Evolutionary conservation across 1,140 invertebrate species (phyloP).

Genomic region (Lepidotrigona ventralis): DNA sequence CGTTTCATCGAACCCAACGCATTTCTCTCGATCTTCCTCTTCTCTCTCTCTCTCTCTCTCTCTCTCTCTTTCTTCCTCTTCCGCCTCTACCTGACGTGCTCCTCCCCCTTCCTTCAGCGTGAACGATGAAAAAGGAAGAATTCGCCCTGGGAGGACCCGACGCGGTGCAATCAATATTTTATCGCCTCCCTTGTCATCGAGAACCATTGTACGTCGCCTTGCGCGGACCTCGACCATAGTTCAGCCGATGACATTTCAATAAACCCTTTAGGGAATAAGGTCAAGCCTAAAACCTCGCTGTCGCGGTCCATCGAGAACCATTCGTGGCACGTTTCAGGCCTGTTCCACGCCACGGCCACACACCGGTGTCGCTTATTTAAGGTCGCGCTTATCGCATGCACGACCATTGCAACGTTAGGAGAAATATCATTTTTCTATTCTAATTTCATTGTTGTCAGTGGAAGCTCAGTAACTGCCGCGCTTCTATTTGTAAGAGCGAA

Average conservation of each 20-base stretch:
- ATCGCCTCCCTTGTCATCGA: conserved; percentile 57
- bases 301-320: neutral
- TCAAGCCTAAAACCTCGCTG: neutral
- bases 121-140: conserved; percentile 61
- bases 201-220: conserved; percentile 37
- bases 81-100: neutral
- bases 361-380: neutral
- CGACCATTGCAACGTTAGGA: neutral
- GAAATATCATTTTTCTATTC: conserved; percentile 3
- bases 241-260: conserved; percentile 71
- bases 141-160: conserved; percentile 44
- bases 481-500: neutral
- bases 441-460: neutral
- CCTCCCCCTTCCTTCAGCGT: neutral
- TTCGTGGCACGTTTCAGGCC: neutral
- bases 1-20: conserved; percentile 56
- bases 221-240: conserved; percentile 55
- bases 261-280: conserved; percentile 53
- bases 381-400: neutral
- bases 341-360: neutral
- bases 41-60: neutral
- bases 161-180: conserved; percentile 65
- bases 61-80: neutral
- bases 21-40: conserved; percentile 44
- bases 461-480: neutral